phyloP scores from a whole-genome alignment of 2,113 vertebrate species.

The Boulengerochromis microlepis region DNA sequence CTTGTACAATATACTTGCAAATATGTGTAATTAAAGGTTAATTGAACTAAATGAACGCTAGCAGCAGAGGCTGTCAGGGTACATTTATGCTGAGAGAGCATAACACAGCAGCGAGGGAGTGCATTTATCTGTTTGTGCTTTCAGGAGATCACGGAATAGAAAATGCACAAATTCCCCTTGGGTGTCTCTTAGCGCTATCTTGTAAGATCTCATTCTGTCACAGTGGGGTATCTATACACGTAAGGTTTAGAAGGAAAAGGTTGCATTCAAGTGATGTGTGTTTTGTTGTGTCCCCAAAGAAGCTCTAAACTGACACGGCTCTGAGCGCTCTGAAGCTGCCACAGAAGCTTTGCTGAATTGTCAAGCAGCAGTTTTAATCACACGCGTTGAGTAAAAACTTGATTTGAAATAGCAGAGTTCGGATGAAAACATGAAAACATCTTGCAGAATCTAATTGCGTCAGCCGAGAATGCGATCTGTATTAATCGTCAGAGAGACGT shows the following conservation, averaged over 20 bases:
- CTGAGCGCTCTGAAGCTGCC: neutral
- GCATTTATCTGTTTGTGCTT: neutral
- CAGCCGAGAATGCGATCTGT: neutral
- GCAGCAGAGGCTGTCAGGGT: neutral
- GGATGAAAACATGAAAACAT: conserved; percentile 7
- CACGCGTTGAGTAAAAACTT: neutral
- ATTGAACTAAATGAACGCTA: neutral
- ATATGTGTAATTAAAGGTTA: neutral
- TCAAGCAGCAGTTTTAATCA: neutral
- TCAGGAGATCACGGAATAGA: neutral
- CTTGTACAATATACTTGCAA: neutral
- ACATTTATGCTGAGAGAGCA: neutral
- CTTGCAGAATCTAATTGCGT: neutral
- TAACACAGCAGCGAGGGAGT: neutral
- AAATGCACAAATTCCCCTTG: neutral
- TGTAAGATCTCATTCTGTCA: conserved; percentile 5
- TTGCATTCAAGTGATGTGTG: neutral
- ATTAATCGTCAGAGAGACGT: neutral
- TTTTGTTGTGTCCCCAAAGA: neutral
- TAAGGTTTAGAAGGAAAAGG: neutral
- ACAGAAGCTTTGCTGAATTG: neutral
- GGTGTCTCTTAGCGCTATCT: neutral
- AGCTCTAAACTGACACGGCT: neutral
- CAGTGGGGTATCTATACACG: neutral
- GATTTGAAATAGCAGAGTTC: neutral